These are phyloP conservation scores for Pavo muticus DNA, from an alignment of 2,113 vertebrate species.

Conservation along the genomic window DNA sequence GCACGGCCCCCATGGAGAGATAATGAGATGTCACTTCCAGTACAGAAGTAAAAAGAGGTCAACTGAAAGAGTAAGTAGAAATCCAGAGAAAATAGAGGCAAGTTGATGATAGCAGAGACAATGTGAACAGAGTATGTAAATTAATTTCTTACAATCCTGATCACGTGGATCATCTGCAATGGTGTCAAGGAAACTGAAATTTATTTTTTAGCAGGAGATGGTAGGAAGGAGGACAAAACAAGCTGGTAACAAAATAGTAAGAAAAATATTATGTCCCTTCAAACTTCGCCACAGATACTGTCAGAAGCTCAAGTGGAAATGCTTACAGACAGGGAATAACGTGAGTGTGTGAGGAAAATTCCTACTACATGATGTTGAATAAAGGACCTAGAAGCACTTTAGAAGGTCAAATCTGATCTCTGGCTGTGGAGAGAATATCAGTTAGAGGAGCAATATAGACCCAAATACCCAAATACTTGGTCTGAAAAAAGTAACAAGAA, in stretches of 20 bases:
- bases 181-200: background rate
- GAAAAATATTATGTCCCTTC: background rate
- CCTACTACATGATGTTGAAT: background rate
- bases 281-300: background rate
- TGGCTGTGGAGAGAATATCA: background rate
- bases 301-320: background rate
- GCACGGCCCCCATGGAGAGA: background rate
- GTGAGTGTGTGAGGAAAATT: background rate
- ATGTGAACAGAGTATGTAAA: background rate
- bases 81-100: background rate
- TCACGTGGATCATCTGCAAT: fast-evolving
- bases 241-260: background rate
- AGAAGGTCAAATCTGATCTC: background rate
- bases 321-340: background rate
- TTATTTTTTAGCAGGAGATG: background rate
- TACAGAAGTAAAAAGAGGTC: background rate
- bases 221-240: background rate
- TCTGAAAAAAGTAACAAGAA: background rate
- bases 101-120: background rate
- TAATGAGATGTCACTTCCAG: background rate
- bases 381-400: background rate
- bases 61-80: background rate
- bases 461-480: background rate
- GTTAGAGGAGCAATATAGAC: background rate
- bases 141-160: background rate